Conservation (phyloP, 2,888 invertebrate species). For the Horisme vitalbata region DNA sequence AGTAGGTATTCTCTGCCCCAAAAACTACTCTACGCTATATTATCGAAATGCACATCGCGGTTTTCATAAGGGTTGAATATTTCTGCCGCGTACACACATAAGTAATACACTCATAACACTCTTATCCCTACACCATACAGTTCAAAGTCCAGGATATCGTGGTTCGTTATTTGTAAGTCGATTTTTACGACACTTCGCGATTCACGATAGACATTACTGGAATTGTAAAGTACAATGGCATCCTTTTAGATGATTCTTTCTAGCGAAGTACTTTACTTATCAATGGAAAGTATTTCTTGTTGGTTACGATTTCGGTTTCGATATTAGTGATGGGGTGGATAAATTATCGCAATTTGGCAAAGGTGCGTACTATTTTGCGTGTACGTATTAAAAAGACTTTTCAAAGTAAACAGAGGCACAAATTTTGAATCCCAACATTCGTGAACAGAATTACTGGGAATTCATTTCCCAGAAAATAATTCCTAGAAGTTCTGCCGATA, state of each 20-base stretch:
- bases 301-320: too few species aligned
- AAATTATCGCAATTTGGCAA: too few species aligned
- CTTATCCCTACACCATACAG: constrained; percentile 28
- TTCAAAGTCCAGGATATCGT: constrained; percentile 4
- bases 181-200: constrained; percentile 54
- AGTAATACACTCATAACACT: constrained; percentile 9
- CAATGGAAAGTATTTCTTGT: constrained; percentile 3
- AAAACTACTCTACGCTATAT: constrained; percentile 56
- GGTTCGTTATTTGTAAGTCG: constrained; percentile 32
- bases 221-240: constrained; percentile 51
- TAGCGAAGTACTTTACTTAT: too few species aligned
- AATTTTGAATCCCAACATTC: too few species aligned
- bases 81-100: constrained; percentile 42
- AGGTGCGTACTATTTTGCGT: too few species aligned
- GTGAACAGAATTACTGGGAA: too few species aligned
- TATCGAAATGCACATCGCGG: constrained; percentile 78
- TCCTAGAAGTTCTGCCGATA: too few species aligned
- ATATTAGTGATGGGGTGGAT: too few species aligned
- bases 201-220: constrained; percentile 59
- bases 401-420: too few species aligned
- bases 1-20: constrained; percentile 9
- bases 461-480: too few species aligned
- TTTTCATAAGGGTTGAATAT: constrained; percentile 76
- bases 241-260: constrained; percentile 27
- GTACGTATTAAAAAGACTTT: too few species aligned